A percentile compares a stretch with the other conserved stretches of the same genome.
These are phyloP conservation scores for Cuculus canorus DNA, from an alignment of 2,797 vertebrate species.

Conservation along the genomic window DNA sequence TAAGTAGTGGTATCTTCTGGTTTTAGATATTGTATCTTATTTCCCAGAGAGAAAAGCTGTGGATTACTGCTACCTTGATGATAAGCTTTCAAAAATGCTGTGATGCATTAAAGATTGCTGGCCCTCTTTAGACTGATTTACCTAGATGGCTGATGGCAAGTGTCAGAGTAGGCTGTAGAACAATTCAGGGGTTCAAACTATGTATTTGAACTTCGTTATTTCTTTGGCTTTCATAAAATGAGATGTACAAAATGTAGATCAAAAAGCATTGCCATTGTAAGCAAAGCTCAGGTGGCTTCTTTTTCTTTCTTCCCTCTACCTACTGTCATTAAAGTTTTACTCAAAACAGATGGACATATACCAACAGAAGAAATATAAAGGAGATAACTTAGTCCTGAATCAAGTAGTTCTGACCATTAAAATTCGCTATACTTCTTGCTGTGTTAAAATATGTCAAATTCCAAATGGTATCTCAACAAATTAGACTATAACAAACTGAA, in stretches of 20 bases:
- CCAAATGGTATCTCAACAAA: background rate
- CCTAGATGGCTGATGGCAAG: background rate
- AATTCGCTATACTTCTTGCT: background rate
- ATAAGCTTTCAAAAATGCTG: background rate
- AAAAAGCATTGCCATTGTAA: background rate
- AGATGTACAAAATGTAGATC: background rate
- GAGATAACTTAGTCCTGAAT: background rate
- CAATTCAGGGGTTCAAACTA: background rate
- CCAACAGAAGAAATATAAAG: background rate
- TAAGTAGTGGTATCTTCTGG: background rate
- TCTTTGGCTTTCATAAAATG: background rate
- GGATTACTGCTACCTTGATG: background rate
- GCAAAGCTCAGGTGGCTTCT: background rate
- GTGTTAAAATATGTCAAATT: background rate
- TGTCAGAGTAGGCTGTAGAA: background rate
- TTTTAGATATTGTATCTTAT: background rate
- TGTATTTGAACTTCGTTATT: background rate
- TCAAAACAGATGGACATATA: background rate
- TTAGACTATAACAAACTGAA: background rate
- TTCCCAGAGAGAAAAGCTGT: background rate
- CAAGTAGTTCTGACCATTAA: rapidly evolving
- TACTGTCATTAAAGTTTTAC: background rate
- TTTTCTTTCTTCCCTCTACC: background rate
- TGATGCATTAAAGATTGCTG: background rate
- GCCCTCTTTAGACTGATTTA: background rate